Evolutionary conservation across 2,888 invertebrate species (phyloP).

Genomic region (Eulithis prunata): DNA sequence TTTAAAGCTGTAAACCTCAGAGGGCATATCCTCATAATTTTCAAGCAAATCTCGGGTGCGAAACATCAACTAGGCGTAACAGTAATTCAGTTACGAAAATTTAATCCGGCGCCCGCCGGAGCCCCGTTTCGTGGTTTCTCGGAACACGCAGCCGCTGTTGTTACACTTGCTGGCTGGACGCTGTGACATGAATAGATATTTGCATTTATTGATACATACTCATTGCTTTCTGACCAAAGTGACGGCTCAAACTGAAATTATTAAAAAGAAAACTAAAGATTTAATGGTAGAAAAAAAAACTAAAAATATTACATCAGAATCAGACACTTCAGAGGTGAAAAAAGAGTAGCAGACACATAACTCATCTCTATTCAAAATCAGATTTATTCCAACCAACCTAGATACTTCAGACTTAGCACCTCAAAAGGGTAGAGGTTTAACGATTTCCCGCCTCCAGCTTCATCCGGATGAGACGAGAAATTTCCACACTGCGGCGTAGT

Average conservation of each 20-base stretch:
- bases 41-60: slow-evolving; percentile 32
- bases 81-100: slow-evolving; percentile 73
- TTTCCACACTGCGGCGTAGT: slow-evolving; percentile 25
- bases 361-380: slow-evolving; percentile 18
- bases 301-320: background rate
- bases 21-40: slow-evolving; percentile 35
- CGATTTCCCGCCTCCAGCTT: slow-evolving; percentile 30
- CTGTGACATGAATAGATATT: background rate
- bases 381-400: slow-evolving; percentile 21
- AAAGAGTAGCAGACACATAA: background rate
- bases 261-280: too few relatives aligned
- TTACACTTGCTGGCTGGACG: slow-evolving; percentile 11
- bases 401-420: slow-evolving; percentile 21
- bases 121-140: slow-evolving; percentile 55
- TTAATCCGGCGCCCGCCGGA: slow-evolving; percentile 59
- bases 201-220: too few relatives aligned
- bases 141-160: slow-evolving; percentile 8
- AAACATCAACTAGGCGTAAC: slow-evolving; percentile 53
- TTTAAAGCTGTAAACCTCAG: slow-evolving; percentile 20
- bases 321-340: background rate
- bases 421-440: slow-evolving; percentile 34
- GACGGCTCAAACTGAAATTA: too few relatives aligned
- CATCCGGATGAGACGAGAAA: slow-evolving; percentile 21
- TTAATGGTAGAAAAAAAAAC: background rate
- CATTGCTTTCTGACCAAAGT: too few relatives aligned